Conservation (phyloP, 92 coral and sea anemone species). For the Desmophyllum pertusum region DNA sequence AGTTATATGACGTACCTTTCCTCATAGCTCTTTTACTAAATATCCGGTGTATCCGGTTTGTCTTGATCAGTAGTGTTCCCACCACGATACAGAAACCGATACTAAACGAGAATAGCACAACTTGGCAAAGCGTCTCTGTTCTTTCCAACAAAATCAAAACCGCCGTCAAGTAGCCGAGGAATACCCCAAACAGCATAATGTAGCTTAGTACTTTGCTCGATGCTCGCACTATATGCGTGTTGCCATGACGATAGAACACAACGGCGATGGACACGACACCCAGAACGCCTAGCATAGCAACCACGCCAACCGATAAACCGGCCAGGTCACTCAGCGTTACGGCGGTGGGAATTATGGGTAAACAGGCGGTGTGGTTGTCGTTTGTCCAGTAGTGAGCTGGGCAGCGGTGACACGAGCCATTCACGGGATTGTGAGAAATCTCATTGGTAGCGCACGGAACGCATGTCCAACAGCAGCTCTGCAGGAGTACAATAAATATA, state of each 20-base stretch:
- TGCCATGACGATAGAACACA: constrained; percentile 68
- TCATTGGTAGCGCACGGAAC: constrained; percentile 75
- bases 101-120: constrained; percentile 70
- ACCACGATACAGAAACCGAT: constrained; percentile 77
- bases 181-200: constrained; percentile 81
- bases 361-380: constrained; percentile 77
- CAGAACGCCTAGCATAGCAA: constrained; percentile 59
- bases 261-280: constrained; percentile 56
- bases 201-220: constrained; percentile 76
- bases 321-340: constrained; percentile 68
- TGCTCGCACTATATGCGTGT: constrained; percentile 83
- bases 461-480: constrained; percentile 93
- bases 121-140: constrained; percentile 70
- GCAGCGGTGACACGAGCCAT: constrained; percentile 67
- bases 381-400: constrained; percentile 78
- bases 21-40: constrained; percentile 87
- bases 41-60: constrained; percentile 83
- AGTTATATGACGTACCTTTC: constrained; percentile 58
- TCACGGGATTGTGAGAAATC: constrained; percentile 78
- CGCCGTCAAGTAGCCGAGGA: constrained; percentile 74
- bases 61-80: constrained; percentile 84
- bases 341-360: constrained; percentile 70
- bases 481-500: background rate
- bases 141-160: constrained; percentile 69
- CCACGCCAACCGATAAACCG: constrained; percentile 69